Evolutionary conservation across 2,888 invertebrate genomes (phyloP), one percentile per base, ranked within the genome.

Genomic region (Nomada hirtipes): DNA sequence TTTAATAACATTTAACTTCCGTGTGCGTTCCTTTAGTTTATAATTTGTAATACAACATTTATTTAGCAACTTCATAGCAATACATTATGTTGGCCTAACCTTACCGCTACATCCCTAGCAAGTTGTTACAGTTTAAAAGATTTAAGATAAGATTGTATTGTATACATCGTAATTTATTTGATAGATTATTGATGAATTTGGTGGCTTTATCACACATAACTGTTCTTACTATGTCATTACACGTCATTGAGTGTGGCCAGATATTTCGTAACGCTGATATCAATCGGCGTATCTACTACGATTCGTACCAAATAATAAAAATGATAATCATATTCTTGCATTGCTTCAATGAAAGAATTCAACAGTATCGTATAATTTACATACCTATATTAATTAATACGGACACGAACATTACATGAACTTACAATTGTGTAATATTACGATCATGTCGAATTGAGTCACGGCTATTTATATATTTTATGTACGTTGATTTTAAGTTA

Each of bases 31-130:
- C 13, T 59, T 15, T 20, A 15, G 50, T 18, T 15, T 20, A 23
- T 26, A 42, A 20, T 13, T 4, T 70, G 26, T 65, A 42, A 52
- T 26, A 69, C 15, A 42, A 63, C n/a, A 42, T 63, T 53, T 26
- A 29, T 44, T 50, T 47, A 60, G 44, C 23, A 15, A 60, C 18
- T 10, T 50, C 18, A 26, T 59, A 13, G 13, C 2, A 26, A 36
- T 63, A 15, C 13, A 64, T 69, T 53, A 68, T 60, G 60, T 20
- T 75, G 50, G 60, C 36, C 23, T 64, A 75, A 74, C 42, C n/a
- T 63, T 80, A 60, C 42, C 13, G 15, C 42, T 11, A 26, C n/a
- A 71, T 64, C 26, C 63, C 50, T 55, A 50, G 50, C 44, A 18
- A 20, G 15, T 68, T 63, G 60, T 69, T 36, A 47, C 69, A 42